These are phyloP conservation scores for Harpegnathos saltator DNA, from an alignment of 1,140 invertebrate species.

Conservation along the genomic window DNA sequence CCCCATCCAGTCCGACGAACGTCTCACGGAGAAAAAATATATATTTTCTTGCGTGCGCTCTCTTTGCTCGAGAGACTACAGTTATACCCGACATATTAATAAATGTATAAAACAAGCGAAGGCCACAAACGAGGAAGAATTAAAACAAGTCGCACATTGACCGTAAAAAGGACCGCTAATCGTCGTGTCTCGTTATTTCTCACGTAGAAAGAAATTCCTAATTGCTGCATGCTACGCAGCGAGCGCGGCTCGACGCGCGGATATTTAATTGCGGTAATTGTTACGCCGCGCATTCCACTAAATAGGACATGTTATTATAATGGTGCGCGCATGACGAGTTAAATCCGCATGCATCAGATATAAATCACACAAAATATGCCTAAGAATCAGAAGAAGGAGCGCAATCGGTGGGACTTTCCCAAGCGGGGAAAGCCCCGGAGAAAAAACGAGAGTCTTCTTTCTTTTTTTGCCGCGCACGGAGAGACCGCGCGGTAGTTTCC, in stretches of 20 bases:
- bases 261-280: constrained; percentile 43
- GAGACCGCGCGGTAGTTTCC: constrained; percentile 66
- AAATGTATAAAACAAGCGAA: constrained; percentile 11
- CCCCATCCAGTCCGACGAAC: no score
- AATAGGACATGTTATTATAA: constrained; percentile 31
- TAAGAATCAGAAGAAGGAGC: constrained; percentile 14
- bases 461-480: constrained; percentile 17
- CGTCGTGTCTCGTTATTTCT: constrained; percentile 45
- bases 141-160: constrained; percentile 22
- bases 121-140: constrained; percentile 26
- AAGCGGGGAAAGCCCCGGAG: constrained; percentile 76
- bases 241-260: constrained; percentile 22
- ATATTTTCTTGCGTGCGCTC: no score
- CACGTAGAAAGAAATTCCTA: constrained; percentile 23
- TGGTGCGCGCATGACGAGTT: constrained; percentile 41
- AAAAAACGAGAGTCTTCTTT: constrained; percentile 75
- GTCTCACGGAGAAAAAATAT: background rate
- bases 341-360: constrained; percentile 47
- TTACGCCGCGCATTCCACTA: constrained; percentile 23
- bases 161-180: constrained; percentile 8
- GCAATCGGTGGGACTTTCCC: constrained; percentile 74
- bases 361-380: constrained; percentile 55
- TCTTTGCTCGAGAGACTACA: constrained; percentile 18
- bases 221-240: constrained; percentile 8
- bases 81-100: background rate